phyloP scores from a whole-genome alignment of 2,797 vertebrate species.

The Lacerta agilis region DNA sequence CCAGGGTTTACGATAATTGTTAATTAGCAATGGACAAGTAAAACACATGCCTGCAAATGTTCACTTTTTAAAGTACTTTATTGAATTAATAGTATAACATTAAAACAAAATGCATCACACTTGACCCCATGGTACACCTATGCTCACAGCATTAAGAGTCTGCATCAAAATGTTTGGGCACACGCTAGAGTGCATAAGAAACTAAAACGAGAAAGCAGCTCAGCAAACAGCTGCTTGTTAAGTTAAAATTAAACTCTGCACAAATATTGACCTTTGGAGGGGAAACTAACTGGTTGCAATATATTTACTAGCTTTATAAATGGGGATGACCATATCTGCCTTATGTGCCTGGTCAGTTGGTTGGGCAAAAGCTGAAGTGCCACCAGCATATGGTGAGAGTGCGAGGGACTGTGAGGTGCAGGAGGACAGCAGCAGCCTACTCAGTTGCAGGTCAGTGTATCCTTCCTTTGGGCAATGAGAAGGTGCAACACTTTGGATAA shows the following conservation, averaged over 20 bases:
- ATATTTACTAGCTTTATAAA: conserved; percentile 86
- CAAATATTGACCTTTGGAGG: conserved; percentile 87
- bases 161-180: neutral
- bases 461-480: conserved; percentile 66
- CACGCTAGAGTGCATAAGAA: conserved; percentile 8
- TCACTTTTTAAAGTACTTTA: neutral
- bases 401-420: neutral
- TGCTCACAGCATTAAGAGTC: neutral
- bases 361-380: conserved; percentile 57
- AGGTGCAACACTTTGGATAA: conserved; percentile 8
- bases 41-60: neutral
- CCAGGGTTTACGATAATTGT: neutral
- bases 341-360: conserved; percentile 62
- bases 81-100: neutral
- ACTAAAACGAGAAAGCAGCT: conserved; percentile 70
- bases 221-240: conserved; percentile 83
- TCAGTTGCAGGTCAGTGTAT: conserved; percentile 20
- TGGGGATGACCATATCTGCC: conserved; percentile 81
- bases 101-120: neutral
- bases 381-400: neutral
- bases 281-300: conserved; percentile 78
- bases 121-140: neutral
- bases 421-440: neutral
- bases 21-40: neutral
- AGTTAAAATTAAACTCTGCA: conserved; percentile 87